Percentiles rank a stretch among this genome's conserved stretches.
These are phyloP conservation scores for Anhinga anhinga DNA, from an alignment of 2,113 vertebrate species.

Conservation along the genomic window DNA sequence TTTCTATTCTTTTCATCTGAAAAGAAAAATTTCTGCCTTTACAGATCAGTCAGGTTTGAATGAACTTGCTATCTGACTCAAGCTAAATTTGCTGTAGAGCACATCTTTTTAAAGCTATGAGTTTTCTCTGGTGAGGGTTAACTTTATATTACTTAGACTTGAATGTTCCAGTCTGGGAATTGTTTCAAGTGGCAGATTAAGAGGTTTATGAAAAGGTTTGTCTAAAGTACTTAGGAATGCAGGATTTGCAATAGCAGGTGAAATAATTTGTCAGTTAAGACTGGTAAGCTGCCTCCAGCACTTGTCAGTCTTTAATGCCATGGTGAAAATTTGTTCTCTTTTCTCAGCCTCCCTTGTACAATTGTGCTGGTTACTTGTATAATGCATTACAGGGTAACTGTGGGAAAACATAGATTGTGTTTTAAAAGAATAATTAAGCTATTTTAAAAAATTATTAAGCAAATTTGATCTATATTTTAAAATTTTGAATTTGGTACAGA, in stretches of 20 bases:
- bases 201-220: constrained; percentile 24
- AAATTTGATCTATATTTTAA: not conserved
- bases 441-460: not conserved
- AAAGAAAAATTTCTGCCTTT: not conserved
- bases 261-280: constrained; percentile 26
- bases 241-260: constrained; percentile 29
- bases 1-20: not conserved
- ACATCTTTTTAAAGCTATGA: not conserved
- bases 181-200: constrained; percentile 41
- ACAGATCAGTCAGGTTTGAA: not conserved
- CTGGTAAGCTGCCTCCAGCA: constrained; percentile 19
- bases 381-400: not conserved
- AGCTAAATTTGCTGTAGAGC: not conserved
- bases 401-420: not conserved
- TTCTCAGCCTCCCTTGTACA: not conserved
- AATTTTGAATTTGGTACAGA: not conserved
- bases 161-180: constrained; percentile 30
- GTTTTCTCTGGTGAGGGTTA: constrained; percentile 8
- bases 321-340: not conserved
- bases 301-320: not conserved
- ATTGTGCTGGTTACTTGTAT: not conserved
- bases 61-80: not conserved
- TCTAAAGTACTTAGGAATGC: constrained; percentile 22
- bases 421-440: not conserved
- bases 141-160: not conserved